Conservation (phyloP, 2,888 invertebrate species). For the Himalopsyche anomala region DNA sequence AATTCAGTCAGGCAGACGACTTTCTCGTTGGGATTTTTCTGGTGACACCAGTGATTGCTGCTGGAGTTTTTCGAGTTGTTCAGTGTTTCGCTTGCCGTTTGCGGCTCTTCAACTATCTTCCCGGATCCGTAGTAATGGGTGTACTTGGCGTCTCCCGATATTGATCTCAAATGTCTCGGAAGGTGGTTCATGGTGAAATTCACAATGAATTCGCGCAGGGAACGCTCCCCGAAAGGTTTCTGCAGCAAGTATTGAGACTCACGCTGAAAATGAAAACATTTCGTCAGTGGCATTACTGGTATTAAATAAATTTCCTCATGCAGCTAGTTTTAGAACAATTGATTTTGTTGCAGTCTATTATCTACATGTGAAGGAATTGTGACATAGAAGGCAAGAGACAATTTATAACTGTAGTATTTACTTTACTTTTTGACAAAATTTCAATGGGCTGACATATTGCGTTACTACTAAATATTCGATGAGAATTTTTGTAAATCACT, state of each 20-base stretch:
- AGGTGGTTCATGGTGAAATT: constrained; percentile 74
- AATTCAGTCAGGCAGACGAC: constrained; percentile 80
- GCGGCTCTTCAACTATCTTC: constrained; percentile 67
- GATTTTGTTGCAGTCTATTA: no score
- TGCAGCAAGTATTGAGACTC: constrained; percentile 82
- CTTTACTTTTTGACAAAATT: no score
- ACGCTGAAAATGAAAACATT: constrained; percentile 73
- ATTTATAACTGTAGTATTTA: no score
- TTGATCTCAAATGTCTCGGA: constrained; percentile 72
- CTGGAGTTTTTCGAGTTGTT: constrained; percentile 67
- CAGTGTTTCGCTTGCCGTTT: constrained; percentile 66
- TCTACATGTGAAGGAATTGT: no score
- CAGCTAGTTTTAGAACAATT: no score
- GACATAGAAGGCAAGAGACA: no score
- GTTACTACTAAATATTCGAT: no score
- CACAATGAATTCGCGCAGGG: constrained; percentile 76
- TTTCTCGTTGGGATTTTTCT: constrained; percentile 64
- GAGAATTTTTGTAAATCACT: no score
- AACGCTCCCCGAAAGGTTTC: constrained; percentile 74
- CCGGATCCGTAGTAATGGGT: constrained; percentile 72
- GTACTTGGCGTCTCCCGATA: constrained; percentile 70
- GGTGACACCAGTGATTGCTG: constrained; percentile 52
- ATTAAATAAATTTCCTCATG: no score
- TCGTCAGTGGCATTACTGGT: not conserved
- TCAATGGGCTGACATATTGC: no score